A percentile compares a stretch with the other conserved stretches of the same genome.
phyloP scores from a whole-genome alignment of 2,888 invertebrate genomes.

The Galeruca laticollis region DNA sequence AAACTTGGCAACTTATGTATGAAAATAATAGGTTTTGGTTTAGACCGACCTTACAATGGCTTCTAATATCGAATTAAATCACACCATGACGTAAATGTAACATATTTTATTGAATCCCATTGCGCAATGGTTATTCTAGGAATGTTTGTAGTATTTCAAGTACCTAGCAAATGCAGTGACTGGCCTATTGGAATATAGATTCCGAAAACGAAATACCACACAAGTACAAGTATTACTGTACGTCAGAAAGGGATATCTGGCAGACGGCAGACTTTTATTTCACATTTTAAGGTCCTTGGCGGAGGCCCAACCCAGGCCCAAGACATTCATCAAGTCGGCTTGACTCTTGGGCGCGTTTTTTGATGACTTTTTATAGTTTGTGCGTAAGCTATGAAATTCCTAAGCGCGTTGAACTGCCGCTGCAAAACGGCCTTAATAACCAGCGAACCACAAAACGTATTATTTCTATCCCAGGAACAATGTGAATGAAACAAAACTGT shows the following conservation, averaged over 20 bases:
- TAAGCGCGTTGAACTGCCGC: constrained; percentile 30
- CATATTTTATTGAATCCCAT: not conserved
- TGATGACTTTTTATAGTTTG: constrained; percentile 24
- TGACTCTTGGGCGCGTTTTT: constrained; percentile 25
- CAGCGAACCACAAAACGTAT: not conserved
- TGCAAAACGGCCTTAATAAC: constrained; percentile 22
- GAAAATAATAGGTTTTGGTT: no score
- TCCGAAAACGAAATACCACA: constrained; percentile 30
- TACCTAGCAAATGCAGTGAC: not conserved
- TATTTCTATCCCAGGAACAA: not conserved
- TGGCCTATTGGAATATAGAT: constrained; percentile 18
- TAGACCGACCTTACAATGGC: no score
- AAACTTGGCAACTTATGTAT: no score
- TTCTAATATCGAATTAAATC: no score
- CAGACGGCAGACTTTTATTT: constrained; percentile 36
- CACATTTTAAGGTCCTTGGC: constrained; percentile 35
- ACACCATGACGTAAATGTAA: not conserved
- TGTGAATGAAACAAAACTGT: not conserved
- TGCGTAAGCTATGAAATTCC: constrained; percentile 25
- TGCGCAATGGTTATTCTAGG: no score
- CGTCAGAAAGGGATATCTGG: constrained; percentile 27
- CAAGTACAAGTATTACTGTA: constrained; percentile 22
- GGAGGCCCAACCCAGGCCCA: constrained; percentile 36
- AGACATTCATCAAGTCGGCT: constrained; percentile 31
- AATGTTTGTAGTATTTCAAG: not conserved